Percentiles rank a stretch among this genome's conserved stretches.
These are phyloP conservation scores for Ascidia mentula DNA, from an alignment of 23 tunicate species.

Conservation along the genomic window DNA sequence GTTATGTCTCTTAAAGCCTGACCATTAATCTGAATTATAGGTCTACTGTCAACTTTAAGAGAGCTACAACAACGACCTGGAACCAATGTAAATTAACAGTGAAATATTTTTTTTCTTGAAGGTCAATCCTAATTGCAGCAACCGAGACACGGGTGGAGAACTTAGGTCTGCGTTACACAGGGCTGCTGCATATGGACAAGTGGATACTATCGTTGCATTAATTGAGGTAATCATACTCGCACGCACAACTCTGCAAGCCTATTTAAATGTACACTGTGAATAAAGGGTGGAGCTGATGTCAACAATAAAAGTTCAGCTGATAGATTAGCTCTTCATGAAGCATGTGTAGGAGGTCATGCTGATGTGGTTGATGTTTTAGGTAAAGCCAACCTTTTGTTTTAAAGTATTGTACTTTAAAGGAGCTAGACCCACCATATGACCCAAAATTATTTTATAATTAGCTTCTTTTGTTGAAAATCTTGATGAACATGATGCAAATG, in stretches of 20 bases:
- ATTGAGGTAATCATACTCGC: slow-evolving; percentile 19
- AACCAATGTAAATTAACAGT: not conserved
- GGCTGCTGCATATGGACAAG: slow-evolving; percentile 72
- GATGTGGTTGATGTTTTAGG: slow-evolving; percentile 38
- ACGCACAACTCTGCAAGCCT: too few relatives aligned
- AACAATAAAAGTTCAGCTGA: slow-evolving; percentile 42
- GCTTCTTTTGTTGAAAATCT: slow-evolving; percentile 19
- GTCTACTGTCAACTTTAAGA: too few relatives aligned
- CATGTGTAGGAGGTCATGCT: slow-evolving; percentile 67
- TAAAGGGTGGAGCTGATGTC: slow-evolving; percentile 54
- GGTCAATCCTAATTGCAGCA: slow-evolving; percentile 49
- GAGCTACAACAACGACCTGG: too few relatives aligned
- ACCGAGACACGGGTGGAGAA: slow-evolving; percentile 49
- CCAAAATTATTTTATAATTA: not conserved
- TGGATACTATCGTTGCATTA: slow-evolving; percentile 14
- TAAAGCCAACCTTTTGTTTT: not conserved
- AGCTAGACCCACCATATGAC: not conserved
- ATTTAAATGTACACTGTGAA: too few relatives aligned
- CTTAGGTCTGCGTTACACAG: slow-evolving; percentile 55
- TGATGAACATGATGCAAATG: slow-evolving; percentile 47
- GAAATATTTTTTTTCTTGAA: not conserved
- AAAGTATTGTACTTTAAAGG: not conserved
- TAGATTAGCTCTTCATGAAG: slow-evolving; percentile 56
- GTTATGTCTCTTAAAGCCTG: too few relatives aligned
- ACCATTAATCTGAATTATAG: too few relatives aligned